Evolutionary conservation across 2,113 vertebrate genomes (phyloP).

Genomic region (Speoplatyrhinus poulsoni): DNA sequence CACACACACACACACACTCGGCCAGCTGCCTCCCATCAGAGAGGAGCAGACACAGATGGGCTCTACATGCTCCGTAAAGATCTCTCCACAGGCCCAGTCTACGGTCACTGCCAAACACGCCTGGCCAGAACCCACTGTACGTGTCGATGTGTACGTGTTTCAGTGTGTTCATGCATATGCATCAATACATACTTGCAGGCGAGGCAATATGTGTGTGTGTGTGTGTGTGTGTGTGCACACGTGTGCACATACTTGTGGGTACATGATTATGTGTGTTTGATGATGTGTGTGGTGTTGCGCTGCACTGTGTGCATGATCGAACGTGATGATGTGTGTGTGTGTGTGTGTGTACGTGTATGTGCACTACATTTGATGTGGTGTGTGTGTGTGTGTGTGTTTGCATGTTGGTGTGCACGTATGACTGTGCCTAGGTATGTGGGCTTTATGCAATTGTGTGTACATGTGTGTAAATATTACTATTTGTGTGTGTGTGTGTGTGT

Average conservation of each 20-base stretch:
- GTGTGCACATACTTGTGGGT: background rate
- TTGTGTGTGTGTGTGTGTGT: background rate
- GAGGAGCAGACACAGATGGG: conserved; percentile 75
- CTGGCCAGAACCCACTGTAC: conserved; percentile 62
- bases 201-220: conserved; percentile 10
- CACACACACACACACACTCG: conserved; percentile 49
- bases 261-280: background rate
- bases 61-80: conserved; percentile 76
- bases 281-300: background rate
- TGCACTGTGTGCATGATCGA: background rate
- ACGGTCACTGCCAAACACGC: conserved; percentile 66
- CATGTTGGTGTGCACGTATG: too few relatives aligned
- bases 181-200: conserved; percentile 32
- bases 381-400: too few relatives aligned
- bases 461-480: background rate
- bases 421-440: too few relatives aligned
- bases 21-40: conserved; percentile 73
- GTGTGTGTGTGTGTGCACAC: conserved; percentile 1
- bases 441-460: too few relatives aligned
- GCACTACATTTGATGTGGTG: too few relatives aligned
- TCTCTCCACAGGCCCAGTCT: conserved; percentile 75
- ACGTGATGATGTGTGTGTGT: background rate
- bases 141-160: conserved; percentile 39
- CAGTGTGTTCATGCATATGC: conserved; percentile 46
- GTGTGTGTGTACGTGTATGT: too few relatives aligned